Base-by-base conservation (phyloP, 2,797 vertebrate genomes). In the Kryptolebias ocellatus region DNA sequence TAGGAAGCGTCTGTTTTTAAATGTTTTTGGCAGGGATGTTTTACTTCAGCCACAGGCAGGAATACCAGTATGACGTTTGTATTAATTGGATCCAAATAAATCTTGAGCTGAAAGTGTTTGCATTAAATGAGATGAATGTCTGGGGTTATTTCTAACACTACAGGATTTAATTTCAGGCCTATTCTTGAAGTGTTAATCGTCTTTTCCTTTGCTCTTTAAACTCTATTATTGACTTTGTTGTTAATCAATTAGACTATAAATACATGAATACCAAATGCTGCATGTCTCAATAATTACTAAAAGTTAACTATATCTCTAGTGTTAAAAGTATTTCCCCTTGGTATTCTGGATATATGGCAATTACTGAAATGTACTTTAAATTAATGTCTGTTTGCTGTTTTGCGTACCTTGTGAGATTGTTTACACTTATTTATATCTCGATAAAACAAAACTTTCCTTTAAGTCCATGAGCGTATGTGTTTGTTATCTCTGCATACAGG, bases 91-190 rank as follows among this genome's bases (percentile, higher is more conserved):
- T 53, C 60, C 50, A 27, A 69, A 58, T 57, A 55, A 18, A 65
- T 52, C 34, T 6, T 2, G 18, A 15, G 57, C 66, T 80, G 70
- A 74, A 81, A 64, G 44, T 59, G 54, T 57, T 59, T 58, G 50
- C 49, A 37, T 68, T 64, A 24, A 74, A 60, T 57, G 24, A 61
- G 29, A 51, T 44, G 54, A 55, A 54, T 51, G 50, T 69, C 55
- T 67, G n/a, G 61, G 73, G 79, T 70, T 82, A 83, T 85, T 85
- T 84, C 45, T 72, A 76, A 77, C 53, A 47, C 67, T 64, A 61
- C 78, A 59, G 74, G 77, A 80, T 87, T 82, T 52, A 70, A 67
- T 91, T 83, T 84, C 81, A 72, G 47, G 51, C 37, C 52, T 85
- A 86, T 87, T 84, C 85, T 52, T 72, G 60, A 37, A 1, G 34